A percentile compares a stretch with the other conserved stretches of the same genome.
Conservation (phyloP, 2,797 vertebrate species). For the Amblyraja radiata region DNA sequence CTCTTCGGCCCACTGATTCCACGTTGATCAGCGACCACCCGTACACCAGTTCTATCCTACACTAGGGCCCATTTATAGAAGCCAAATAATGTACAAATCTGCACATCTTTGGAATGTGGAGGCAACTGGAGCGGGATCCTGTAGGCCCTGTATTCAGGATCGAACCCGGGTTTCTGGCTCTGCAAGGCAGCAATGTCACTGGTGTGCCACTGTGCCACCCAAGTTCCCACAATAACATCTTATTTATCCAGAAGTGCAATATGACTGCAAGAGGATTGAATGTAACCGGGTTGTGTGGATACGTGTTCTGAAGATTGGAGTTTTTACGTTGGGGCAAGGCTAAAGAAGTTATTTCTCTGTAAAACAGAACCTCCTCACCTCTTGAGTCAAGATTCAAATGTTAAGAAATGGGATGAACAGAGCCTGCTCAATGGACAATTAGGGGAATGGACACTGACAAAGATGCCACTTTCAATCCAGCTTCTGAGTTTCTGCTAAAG, state of each 20-base stretch:
- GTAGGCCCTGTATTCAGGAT: too few species aligned
- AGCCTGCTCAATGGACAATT: background rate
- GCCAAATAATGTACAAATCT: too few species aligned
- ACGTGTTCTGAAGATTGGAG: background rate
- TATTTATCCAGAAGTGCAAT: background rate
- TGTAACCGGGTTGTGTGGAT: background rate
- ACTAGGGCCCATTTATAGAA: too few species aligned
- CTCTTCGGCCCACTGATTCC: too few species aligned
- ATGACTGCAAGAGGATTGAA: background rate
- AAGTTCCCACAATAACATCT: background rate
- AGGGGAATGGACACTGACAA: background rate
- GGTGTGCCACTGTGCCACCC: too few species aligned
- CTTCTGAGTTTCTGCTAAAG: background rate
- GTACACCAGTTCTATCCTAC: too few species aligned
- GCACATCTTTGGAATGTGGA: too few species aligned
- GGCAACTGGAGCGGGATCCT: too few species aligned
- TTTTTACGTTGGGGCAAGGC: background rate
- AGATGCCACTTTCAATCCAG: background rate
- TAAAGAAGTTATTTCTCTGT: background rate
- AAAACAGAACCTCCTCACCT: background rate
- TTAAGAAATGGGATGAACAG: background rate
- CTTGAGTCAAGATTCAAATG: background rate
- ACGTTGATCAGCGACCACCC: too few species aligned
- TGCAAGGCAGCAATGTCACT: too few species aligned
- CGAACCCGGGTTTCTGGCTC: too few species aligned